Evolutionary conservation across 2,113 vertebrate genomes (phyloP).

Genomic region (Lepus europaeus): DNA sequence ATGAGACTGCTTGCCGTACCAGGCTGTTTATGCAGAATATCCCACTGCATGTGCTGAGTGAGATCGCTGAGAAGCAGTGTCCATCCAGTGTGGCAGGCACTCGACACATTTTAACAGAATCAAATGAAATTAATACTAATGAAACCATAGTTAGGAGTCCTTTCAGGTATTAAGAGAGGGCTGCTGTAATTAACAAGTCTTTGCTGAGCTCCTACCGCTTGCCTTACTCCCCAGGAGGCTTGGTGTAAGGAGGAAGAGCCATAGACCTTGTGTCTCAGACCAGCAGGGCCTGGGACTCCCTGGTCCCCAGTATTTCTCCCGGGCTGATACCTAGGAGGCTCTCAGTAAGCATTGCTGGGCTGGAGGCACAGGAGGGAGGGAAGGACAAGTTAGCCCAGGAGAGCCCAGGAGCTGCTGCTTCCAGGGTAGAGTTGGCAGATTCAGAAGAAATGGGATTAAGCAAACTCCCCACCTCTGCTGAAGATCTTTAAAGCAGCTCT

Average conservation of each 20-base stretch:
- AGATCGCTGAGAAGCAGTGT: not conserved
- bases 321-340: not conserved
- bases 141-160: not conserved
- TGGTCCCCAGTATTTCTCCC: not conserved
- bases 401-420: not conserved
- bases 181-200: not conserved
- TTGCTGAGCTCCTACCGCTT: not conserved
- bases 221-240: not conserved
- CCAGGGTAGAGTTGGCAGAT: not conserved
- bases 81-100: not conserved
- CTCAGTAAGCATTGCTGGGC: rapidly evolving
- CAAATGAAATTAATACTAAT: not conserved
- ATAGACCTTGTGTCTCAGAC: rapidly evolving
- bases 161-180: not conserved
- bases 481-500: not conserved
- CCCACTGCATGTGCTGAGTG: not conserved
- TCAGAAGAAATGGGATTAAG: not conserved
- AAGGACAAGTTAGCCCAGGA: not conserved
- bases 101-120: not conserved
- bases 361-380: not conserved
- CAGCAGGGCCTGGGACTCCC: not conserved
- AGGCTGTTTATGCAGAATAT: too few species aligned
- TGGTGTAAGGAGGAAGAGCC: not conserved
- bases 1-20: not conserved
- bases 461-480: not conserved